These are phyloP conservation scores for Bufotes viridis DNA, from an alignment of 2,797 vertebrate species.

Conservation along the genomic window DNA sequence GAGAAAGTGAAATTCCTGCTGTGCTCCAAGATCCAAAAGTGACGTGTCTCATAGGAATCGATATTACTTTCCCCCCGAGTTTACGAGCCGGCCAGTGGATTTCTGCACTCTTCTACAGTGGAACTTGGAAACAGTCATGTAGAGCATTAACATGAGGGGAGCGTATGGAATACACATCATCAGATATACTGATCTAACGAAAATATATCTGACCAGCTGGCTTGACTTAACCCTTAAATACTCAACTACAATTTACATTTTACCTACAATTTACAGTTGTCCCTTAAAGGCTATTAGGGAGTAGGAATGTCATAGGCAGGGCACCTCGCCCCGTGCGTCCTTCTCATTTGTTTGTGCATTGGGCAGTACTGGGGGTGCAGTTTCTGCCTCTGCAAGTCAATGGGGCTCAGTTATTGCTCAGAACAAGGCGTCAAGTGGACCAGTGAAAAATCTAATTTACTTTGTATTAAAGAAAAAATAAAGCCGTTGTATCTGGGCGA, in stretches of 20 bases:
- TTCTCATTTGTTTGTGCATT: not conserved
- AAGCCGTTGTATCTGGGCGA: not conserved
- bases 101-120: not conserved
- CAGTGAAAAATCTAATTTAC: conserved; percentile 30
- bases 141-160: not conserved
- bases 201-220: not conserved
- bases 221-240: not conserved
- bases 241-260: too few relatives aligned
- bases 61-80: not conserved
- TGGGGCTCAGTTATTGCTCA: not conserved
- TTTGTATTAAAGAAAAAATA: conserved; percentile 17
- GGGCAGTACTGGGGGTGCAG: too few relatives aligned
- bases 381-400: not conserved
- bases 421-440: not conserved
- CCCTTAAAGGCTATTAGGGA: too few relatives aligned
- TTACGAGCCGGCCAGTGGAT: not conserved
- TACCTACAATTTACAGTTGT: too few relatives aligned
- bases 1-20: conserved; percentile 33
- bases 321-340: not conserved
- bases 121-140: conserved; percentile 6
- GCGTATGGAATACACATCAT: conserved; percentile 41
- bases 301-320: too few relatives aligned
- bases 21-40: conserved; percentile 24
- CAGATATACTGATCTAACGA: not conserved
- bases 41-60: conserved; percentile 31